Percentiles rank a stretch among this genome's conserved stretches.
Conservation (phyloP, 2,113 vertebrate species). For the Chionis minor region DNA sequence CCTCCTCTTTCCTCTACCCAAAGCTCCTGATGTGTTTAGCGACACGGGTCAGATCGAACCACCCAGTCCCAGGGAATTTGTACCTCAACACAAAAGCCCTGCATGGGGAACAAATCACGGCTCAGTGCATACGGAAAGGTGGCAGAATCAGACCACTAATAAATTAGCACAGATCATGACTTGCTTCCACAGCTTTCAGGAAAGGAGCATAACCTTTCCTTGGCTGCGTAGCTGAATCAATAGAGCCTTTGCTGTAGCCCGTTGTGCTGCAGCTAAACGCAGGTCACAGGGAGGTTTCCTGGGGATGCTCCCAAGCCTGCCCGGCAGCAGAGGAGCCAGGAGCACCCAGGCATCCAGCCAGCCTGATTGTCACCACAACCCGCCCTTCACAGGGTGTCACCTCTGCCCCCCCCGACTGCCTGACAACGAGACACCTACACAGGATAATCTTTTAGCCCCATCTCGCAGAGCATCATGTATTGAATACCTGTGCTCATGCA, state of each 20-base stretch:
- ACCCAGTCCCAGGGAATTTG: not conserved
- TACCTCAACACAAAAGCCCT: not conserved
- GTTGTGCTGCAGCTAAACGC: not conserved
- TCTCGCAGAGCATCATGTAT: fast-evolving
- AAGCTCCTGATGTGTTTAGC: not conserved
- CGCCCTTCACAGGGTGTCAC: no score
- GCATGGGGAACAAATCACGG: fast-evolving
- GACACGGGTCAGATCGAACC: no score
- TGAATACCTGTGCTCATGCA: fast-evolving
- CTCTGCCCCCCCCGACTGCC: not conserved
- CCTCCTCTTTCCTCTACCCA: not conserved
- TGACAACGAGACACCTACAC: fast-evolving
- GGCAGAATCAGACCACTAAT: not conserved
- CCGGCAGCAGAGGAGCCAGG: not conserved
- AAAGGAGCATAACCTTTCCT: not conserved
- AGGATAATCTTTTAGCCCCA: not conserved
- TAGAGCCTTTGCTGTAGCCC: not conserved
- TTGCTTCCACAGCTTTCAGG: not conserved
- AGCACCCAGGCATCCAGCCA: no score
- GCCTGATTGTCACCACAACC: not conserved
- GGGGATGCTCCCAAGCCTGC: not conserved
- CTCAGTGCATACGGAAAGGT: fast-evolving
- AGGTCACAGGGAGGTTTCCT: not conserved
- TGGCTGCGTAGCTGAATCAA: not conserved
- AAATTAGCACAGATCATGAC: not conserved